Evolutionary conservation across 1,140 invertebrate species (phyloP), one percentile per base, ranked within the genome.

Genomic region (Oscheius sp.): DNA sequence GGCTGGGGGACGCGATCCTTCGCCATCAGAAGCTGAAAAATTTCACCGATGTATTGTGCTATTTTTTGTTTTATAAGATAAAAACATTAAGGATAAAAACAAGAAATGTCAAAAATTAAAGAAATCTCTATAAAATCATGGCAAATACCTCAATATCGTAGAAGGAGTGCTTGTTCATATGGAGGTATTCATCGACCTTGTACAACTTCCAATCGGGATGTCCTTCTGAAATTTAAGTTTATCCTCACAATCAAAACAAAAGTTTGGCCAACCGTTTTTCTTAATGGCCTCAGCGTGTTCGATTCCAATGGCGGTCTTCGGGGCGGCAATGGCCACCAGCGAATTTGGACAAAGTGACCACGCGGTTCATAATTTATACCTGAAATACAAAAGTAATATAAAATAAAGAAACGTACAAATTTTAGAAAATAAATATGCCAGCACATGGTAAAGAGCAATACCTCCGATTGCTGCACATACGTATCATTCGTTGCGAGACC

Each of bases 1-100:
- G 78, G 79, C 38, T 79, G 78, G 18, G 66, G 61, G 7, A 74
- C 79, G 4, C 78, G 80, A 10, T 42, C n/a, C 38, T 42, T 42
- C 38, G 10, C 10, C 38, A 42, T 10, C n/a, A n/a, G n/a, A 42
- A 42, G 38, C n/a, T n/a, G 38, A 42, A 42, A 10, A n/a, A n/a
- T n/a, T 42, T 10, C n/a, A 42, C 10, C n/a, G n/a, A 42, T 42
- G 38, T 42, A 42, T 10, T 10, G n/a, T 42, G n/a, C n/a, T 10
- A 42, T 10, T 10, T 42, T 42, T 42, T n/a, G n/a, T 42, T n/a
- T 42, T 42, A 42, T 42, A n/a, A 42, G n/a, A 10, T 42, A 10
- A 10, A n/a, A n/a, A n/a, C 38, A 42, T 10, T 10, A 42, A 10
- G 38, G 10, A 42, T 42, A 42, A 42, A 42, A n/a, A 42, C 38